Percentiles rank a stretch among this genome's conserved stretches.
Evolutionary conservation across 2,888 invertebrate genomes (phyloP).

Genomic region (Dynastes tityus): DNA sequence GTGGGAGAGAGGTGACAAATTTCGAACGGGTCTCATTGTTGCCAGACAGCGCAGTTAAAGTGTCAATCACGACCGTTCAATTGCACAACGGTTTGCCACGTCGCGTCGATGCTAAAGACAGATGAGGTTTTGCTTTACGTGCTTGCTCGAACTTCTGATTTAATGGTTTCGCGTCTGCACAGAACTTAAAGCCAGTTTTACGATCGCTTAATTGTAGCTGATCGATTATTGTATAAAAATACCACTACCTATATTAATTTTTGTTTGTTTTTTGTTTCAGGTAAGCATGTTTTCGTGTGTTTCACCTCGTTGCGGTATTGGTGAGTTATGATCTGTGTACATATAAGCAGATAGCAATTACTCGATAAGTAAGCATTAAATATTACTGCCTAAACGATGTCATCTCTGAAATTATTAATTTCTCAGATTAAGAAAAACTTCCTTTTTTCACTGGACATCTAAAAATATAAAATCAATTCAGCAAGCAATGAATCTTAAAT

Average conservation of each 20-base stretch:
- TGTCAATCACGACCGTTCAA: slow-evolving; percentile 62
- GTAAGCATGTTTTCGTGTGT: slow-evolving; percentile 15
- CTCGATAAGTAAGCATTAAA: too few species aligned
- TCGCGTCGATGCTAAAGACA: slow-evolving; percentile 20
- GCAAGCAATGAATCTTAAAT: too few species aligned
- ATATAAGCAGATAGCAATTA: too few species aligned
- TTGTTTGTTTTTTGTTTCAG: slow-evolving; percentile 21
- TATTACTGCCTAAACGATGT: too few species aligned
- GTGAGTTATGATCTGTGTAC: slow-evolving; percentile 18
- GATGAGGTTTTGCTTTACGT: slow-evolving; percentile 26
- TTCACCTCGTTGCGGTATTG: slow-evolving; percentile 1
- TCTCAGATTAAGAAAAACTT: too few species aligned
- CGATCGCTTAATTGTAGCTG: neutral
- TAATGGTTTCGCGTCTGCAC: slow-evolving; percentile 5
- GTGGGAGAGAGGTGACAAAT: slow-evolving; percentile 60
- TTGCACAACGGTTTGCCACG: slow-evolving; percentile 30
- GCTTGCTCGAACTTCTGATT: slow-evolving; percentile 11
- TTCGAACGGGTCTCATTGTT: slow-evolving; percentile 61
- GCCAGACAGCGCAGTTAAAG: slow-evolving; percentile 62
- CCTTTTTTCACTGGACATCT: too few species aligned
- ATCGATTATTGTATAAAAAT: neutral
- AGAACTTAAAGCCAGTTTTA: neutral
- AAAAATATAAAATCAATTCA: too few species aligned
- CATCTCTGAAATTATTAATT: too few species aligned
- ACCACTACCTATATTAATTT: slow-evolving; percentile 9